phyloP scores from a whole-genome alignment of 2,888 invertebrate species.

The Salticus scenicus region DNA sequence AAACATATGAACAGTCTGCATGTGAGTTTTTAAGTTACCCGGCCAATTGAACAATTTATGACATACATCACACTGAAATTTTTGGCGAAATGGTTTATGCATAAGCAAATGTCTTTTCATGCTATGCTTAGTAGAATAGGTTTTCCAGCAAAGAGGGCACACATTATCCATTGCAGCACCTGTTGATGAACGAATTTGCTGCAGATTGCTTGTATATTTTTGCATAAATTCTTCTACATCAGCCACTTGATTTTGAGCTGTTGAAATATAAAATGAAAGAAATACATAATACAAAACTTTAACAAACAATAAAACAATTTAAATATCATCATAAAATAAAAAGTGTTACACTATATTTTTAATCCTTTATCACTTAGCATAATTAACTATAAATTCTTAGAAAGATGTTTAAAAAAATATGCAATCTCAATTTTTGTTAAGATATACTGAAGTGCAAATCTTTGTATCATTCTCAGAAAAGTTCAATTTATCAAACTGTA shows the following conservation, averaged over 20 bases:
- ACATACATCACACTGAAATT: conserved; percentile 66
- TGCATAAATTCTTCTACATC: conserved; percentile 67
- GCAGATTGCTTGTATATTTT: conserved; percentile 62
- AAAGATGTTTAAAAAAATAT: too few species aligned
- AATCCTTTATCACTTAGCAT: too few species aligned
- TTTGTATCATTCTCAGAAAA: too few species aligned
- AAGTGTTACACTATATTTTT: too few species aligned
- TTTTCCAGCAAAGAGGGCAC: conserved; percentile 70
- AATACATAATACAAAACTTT: conserved; percentile 6
- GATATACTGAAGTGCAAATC: too few species aligned
- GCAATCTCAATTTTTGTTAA: too few species aligned
- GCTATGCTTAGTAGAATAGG: conserved; percentile 71
- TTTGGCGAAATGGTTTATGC: conserved; percentile 70
- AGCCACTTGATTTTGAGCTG: conserved; percentile 53
- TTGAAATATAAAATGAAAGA: neutral
- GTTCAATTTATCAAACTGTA: too few species aligned
- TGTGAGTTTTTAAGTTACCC: conserved; percentile 70
- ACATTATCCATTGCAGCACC: conserved; percentile 67
- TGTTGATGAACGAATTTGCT: conserved; percentile 58
- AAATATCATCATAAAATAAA: too few species aligned
- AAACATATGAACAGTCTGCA: conserved; percentile 71
- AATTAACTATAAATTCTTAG: too few species aligned
- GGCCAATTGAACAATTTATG: conserved; percentile 71
- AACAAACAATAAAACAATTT: too few species aligned
- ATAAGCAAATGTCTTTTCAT: conserved; percentile 71